A percentile compares a stretch with the other conserved stretches of the same genome.
Conservation (phyloP, 2,888 invertebrate genomes). For the Pilophorus perplexus region DNA sequence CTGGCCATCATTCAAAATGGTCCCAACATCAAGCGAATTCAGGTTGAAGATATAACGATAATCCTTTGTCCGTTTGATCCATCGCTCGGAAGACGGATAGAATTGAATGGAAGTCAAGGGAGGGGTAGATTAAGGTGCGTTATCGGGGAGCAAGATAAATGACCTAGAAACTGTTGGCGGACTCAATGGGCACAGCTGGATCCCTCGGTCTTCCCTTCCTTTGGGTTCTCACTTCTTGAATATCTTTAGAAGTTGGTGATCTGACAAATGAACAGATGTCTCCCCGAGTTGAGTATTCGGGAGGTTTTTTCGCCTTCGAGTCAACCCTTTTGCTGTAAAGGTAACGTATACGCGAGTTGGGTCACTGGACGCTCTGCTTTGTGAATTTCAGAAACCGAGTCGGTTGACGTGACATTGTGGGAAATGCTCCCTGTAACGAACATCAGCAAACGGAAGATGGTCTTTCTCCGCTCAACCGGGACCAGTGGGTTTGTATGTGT, state of each 20-base stretch:
- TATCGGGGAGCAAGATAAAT: conserved; percentile 10
- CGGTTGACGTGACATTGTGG: too few relatives aligned
- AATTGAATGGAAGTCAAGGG: background rate
- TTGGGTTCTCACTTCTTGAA: background rate
- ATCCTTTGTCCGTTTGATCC: conserved; percentile 12
- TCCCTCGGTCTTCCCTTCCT: conserved; percentile 1
- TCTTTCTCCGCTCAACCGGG: too few relatives aligned
- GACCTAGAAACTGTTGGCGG: background rate
- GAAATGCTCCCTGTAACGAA: too few relatives aligned
- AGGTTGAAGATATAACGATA: too few relatives aligned
- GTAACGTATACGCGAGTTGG: too few relatives aligned
- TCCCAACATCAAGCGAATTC: too few relatives aligned
- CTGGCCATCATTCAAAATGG: too few relatives aligned
- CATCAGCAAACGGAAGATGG: too few relatives aligned
- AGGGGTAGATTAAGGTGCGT: conserved; percentile 16
- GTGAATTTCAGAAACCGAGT: too few relatives aligned
- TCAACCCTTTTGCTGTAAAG: conserved; percentile 5
- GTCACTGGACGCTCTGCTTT: too few relatives aligned
- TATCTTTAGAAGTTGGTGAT: background rate
- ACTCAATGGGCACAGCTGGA: background rate
- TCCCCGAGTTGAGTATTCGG: too few relatives aligned
- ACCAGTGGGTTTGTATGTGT: too few relatives aligned
- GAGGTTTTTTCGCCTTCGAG: background rate
- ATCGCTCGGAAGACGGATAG: background rate
- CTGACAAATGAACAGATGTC: conserved; percentile 10